Base-by-base conservation (phyloP, 1,140 invertebrate genomes). In the Drosophila arizonae region DNA sequence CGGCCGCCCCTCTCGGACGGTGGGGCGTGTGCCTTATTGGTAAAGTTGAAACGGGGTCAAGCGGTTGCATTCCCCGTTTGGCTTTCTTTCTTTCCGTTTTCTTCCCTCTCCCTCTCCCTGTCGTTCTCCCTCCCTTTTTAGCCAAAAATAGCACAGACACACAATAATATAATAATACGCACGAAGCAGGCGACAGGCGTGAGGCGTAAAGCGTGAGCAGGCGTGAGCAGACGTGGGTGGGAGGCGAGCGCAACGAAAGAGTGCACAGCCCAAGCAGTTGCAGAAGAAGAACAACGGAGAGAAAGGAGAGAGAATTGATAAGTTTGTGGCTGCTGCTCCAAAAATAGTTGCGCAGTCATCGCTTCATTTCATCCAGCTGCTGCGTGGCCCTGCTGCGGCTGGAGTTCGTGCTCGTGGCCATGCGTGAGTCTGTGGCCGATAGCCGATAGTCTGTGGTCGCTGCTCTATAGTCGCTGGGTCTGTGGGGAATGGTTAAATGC, bases 21-120 rank as follows among this genome's bases (percentile, higher is more conserved):
- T 1, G 24, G 28, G 28, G 6, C 28, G 28, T 30, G 28, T 30
- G 28, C 28, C 2, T 6, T 6, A 30, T 30, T 6, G 72, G 72
- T 56, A 26, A 65, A 55, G 80, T 84, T 84, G 79, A 88, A 87
- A 82, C 80, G 84, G 82, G 82, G 82, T 88, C 82, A 87, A 82
- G 76, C 82, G 82, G 72, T 88, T 87, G 76, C 84, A 76, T 87
- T 82, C 62, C 21, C 61, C 36, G 36, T 43, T 56, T 52, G 33
- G 9, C 48, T 48, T 48, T 48, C 17, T 48, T 46, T 48, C 17
- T 24, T 24, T 24, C 21, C 21, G 21, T 24, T 24, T 24, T 24
- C 21, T 24, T 24, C 21, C 21, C 21, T 2, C 28, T 30, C 28
- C 6, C 28, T 30, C 28, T 30, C 28, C 17, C 17, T 17, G 17